These are phyloP conservation scores for Formica selysi DNA, from an alignment of 1,140 invertebrate species.

Conservation along the genomic window DNA sequence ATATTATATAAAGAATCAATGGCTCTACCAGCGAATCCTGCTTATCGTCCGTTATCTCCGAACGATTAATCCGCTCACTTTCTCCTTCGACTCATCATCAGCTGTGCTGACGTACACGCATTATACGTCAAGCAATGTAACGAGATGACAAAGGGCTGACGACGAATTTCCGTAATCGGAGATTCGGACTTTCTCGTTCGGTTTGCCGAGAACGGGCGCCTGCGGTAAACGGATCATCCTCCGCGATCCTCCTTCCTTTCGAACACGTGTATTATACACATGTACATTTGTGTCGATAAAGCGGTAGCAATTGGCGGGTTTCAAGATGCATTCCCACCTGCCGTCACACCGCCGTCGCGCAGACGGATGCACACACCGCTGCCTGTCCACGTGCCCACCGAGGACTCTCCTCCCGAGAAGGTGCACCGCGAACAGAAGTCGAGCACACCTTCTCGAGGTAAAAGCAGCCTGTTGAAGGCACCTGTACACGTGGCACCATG, in stretches of 20 bases:
- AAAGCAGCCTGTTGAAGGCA: slow-evolving; percentile 77
- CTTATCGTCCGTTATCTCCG: neutral
- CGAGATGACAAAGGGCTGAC: neutral
- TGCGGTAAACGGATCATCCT: slow-evolving; percentile 62
- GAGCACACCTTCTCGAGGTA: slow-evolving; percentile 67
- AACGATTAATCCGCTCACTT: neutral
- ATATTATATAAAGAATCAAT: neutral
- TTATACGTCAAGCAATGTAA: too few species aligned
- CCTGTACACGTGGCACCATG: slow-evolving; percentile 69
- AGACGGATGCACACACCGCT: slow-evolving; percentile 15
- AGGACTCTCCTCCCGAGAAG: slow-evolving; percentile 58
- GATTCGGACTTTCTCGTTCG: slow-evolving; percentile 61
- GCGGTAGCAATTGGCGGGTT: slow-evolving; percentile 72
- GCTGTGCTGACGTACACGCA: neutral
- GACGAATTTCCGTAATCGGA: slow-evolving; percentile 62
- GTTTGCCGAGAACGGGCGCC: neutral
- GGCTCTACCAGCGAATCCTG: neutral
- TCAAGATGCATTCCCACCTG: slow-evolving; percentile 73
- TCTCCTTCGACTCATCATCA: neutral
- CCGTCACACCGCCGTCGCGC: slow-evolving; percentile 60
- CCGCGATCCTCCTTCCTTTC: slow-evolving; percentile 43
- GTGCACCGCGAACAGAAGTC: slow-evolving; percentile 69
- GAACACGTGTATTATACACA: slow-evolving; percentile 46
- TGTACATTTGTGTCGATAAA: slow-evolving; percentile 63
- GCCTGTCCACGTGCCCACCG: slow-evolving; percentile 69